Percentiles rank a stretch among this genome's conserved stretches.
Evolutionary conservation across 2,113 vertebrate genomes (phyloP).

Genomic region (Ochotona curzoniae): DNA sequence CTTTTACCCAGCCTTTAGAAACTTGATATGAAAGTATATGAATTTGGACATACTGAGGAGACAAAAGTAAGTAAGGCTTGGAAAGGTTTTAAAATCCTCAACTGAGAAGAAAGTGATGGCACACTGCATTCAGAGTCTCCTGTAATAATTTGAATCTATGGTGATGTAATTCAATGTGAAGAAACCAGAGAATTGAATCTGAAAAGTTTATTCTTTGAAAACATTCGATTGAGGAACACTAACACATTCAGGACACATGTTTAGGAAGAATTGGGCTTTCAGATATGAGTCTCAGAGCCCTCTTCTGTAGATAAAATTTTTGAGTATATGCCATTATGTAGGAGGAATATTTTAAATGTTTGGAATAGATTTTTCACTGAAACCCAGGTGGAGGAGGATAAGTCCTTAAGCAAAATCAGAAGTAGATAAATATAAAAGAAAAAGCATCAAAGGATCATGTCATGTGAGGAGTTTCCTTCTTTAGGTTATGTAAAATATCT

Average conservation of each 20-base stretch:
- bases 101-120: neutral
- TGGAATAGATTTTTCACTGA: neutral
- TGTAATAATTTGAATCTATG: neutral
- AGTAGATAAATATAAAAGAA: neutral
- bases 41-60: neutral
- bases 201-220: neutral
- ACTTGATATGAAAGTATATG: neutral
- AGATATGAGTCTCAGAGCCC: neutral
- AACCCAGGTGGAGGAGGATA: neutral
- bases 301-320: neutral
- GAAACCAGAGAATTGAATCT: neutral
- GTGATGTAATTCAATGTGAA: neutral
- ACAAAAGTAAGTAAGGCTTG: neutral
- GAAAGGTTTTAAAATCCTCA: neutral
- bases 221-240: neutral
- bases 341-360: neutral
- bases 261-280: constrained; percentile 2
- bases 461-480: neutral
- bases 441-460: neutral
- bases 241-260: neutral
- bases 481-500: neutral
- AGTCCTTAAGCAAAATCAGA: neutral
- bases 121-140: neutral
- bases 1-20: neutral
- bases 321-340: neutral